Base-by-base conservation (phyloP, 1,140 invertebrate species). In the Lordiphosa clarofinis region DNA sequence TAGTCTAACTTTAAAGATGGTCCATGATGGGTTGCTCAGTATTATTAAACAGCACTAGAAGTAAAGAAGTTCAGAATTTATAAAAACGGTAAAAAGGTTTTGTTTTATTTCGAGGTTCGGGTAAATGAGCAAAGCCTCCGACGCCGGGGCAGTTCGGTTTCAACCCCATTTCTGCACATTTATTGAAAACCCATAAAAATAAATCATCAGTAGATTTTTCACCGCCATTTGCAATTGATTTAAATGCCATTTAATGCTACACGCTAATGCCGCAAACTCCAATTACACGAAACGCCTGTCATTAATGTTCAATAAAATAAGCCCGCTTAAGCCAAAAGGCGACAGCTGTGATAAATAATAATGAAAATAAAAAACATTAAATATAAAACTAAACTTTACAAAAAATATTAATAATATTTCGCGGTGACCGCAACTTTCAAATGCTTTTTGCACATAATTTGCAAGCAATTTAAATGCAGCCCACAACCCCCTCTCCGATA, bases 391-490 rank as follows among this genome's bases (percentile, higher is more conserved):
- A 21, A 40, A 31, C 21, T 39, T 33, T 28, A 37, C 48, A 59
- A 65, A 67, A 63, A 39, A 49, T 72, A 68, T 67, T 63, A 68
- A 72, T 72, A 76, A 72, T 56, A 59, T 68, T 82, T 72, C 54
- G 24, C 53, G 40, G 40, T 28, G 49, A 81, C 67, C 78, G 31
- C 78, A 81, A 57, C 47, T 78, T 70, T 69, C 46, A 76, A 84
- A 78, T 64, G 59, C 49, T 70, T 81, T 81, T 82, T 73, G 50
- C 76, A 84, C 76, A 81, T 78, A 78, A 73, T 82, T 82, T 64
- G 56, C 76, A 84, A 75, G 73, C 78, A 73, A 84, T 82, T 82
- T 76, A 73, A 76, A 52, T 40, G 35, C 43, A 52, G 49, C 50
- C 54, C 19, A 35, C 21, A 39, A 15, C 4, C 12, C 31, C 24